Conservation (phyloP, 2,797 vertebrate species). For the Tauraco hartlaubi region DNA sequence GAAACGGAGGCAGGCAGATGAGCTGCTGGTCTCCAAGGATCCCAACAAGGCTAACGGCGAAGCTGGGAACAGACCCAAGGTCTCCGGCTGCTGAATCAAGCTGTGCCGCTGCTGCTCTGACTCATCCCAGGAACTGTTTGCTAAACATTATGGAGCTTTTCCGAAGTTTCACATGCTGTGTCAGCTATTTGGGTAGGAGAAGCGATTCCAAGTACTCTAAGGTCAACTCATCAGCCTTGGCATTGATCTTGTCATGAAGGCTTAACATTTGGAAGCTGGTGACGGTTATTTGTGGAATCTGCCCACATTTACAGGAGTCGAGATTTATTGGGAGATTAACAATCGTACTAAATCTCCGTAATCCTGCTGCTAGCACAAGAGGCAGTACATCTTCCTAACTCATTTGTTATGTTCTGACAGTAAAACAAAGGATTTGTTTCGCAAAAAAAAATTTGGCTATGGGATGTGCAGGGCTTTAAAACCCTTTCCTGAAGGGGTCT, state of each 20-base stretch:
- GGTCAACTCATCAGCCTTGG: background rate
- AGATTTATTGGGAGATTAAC: background rate
- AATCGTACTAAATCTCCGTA: background rate
- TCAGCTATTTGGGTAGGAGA: background rate
- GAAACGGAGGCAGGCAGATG: background rate
- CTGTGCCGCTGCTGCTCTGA: background rate
- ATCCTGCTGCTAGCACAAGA: background rate
- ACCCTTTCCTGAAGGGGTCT: background rate
- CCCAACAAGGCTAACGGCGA: background rate
- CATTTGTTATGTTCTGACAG: background rate
- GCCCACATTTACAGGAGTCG: background rate
- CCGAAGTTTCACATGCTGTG: background rate
- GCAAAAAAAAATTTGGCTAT: background rate
- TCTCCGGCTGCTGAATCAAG: background rate
- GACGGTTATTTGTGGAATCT: background rate
- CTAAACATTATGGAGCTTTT: background rate
- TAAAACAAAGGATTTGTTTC: background rate
- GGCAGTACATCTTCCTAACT: background rate
- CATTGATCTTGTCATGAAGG: background rate
- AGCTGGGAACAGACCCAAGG: background rate
- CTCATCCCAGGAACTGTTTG: background rate
- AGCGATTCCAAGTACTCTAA: background rate
- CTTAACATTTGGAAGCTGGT: background rate
- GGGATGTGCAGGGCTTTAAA: background rate
- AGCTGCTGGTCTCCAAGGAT: background rate